Evolutionary conservation across 2,113 vertebrate genomes (phyloP).

Genomic region (Bombycilla garrulus): DNA sequence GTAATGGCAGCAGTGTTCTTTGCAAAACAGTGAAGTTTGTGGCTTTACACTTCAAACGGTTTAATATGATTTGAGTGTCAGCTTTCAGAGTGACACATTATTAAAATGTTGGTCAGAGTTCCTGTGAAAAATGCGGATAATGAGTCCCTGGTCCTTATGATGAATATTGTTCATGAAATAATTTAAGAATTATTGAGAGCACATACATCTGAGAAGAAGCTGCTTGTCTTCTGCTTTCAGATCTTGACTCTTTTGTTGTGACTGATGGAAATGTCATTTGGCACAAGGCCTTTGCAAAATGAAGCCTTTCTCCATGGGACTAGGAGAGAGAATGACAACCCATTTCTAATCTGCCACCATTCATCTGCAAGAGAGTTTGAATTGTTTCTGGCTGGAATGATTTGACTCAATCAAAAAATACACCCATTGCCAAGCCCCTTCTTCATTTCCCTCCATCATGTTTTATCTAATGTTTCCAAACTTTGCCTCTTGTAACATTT

Average conservation of each 20-base stretch:
- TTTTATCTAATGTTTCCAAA: slow-evolving; percentile 18
- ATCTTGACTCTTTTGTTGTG: neutral
- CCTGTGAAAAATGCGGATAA: neutral
- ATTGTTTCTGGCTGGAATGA: neutral
- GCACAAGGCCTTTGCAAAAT: neutral
- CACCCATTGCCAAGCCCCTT: neutral
- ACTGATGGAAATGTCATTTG: neutral
- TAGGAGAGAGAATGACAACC: neutral
- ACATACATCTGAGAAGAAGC: neutral
- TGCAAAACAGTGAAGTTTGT: neutral
- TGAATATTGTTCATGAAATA: neutral
- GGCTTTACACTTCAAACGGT: neutral
- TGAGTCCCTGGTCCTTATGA: neutral
- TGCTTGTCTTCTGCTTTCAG: neutral
- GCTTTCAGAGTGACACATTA: neutral
- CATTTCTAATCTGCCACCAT: neutral
- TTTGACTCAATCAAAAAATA: neutral
- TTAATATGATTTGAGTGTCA: neutral
- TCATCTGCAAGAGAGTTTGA: neutral
- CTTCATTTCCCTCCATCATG: neutral
- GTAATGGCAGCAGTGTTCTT: neutral
- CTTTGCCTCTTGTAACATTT: neutral
- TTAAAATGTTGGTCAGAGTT: neutral
- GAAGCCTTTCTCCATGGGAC: neutral
- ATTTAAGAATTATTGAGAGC: neutral